These are phyloP conservation scores for Trichopoda pennipes DNA, from an alignment of 2,888 invertebrate species.

Conservation along the genomic window DNA sequence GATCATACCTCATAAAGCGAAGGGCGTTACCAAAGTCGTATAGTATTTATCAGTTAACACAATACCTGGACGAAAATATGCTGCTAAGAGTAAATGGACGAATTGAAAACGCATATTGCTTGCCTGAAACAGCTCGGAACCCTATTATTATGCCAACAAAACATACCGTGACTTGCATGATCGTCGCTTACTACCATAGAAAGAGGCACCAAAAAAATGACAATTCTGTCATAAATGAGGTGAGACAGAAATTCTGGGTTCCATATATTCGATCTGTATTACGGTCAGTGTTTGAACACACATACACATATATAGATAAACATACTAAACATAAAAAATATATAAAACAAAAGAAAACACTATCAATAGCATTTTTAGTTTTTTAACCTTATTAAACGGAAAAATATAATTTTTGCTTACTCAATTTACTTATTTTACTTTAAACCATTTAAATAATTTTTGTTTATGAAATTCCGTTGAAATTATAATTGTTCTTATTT, in stretches of 20 bases:
- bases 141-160: slow-evolving; percentile 45
- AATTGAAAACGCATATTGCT: slow-evolving; percentile 51
- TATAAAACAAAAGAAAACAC: no score
- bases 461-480: no score
- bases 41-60: slow-evolving; percentile 9
- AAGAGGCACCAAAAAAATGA: slow-evolving; percentile 53
- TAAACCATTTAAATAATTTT: no score
- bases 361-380: no score
- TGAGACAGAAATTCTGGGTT: slow-evolving; percentile 60
- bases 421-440: no score
- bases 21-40: neutral
- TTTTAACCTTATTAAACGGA: no score
- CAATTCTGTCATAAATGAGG: slow-evolving; percentile 43
- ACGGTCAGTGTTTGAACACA: no score
- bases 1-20: slow-evolving; percentile 19
- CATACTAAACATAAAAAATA: no score
- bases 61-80: slow-evolving; percentile 43
- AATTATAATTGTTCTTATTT: no score
- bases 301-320: no score
- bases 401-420: no score
- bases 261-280: slow-evolving; percentile 46
- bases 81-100: slow-evolving; percentile 4
- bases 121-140: slow-evolving; percentile 47
- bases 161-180: slow-evolving; percentile 1
- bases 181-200: slow-evolving; percentile 34